Evolutionary conservation across 2,888 invertebrate genomes (phyloP).

Genomic region (Actias luna): DNA sequence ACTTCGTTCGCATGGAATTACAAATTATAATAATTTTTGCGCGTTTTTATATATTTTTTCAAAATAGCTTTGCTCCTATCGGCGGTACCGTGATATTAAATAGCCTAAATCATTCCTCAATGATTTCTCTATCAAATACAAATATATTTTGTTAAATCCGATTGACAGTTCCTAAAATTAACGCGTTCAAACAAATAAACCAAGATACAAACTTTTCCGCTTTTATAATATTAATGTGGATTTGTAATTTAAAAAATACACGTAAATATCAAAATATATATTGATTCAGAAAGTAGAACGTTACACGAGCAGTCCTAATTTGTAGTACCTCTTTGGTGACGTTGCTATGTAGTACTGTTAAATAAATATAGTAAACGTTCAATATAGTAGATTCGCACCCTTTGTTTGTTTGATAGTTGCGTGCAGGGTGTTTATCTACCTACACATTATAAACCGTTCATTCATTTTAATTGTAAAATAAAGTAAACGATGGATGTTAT

Average conservation of each 20-base stretch:
- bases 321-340: not conserved
- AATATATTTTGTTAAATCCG: no score
- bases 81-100: no score
- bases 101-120: no score
- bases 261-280: not conserved
- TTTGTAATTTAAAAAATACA: not conserved
- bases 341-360: not conserved
- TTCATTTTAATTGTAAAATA: constrained; percentile 3
- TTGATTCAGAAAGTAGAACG: not conserved
- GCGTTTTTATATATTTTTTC: no score
- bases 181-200: no score
- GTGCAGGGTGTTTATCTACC: constrained; percentile 29
- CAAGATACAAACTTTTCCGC: no score
- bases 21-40: no score
- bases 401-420: constrained; percentile 47
- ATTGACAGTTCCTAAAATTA: no score
- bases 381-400: constrained; percentile 29
- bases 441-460: constrained; percentile 12
- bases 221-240: no score
- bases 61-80: no score
- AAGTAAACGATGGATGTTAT: not conserved
- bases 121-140: no score
- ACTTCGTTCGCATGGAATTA: no score
- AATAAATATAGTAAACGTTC: constrained; percentile 2
- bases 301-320: not conserved